Base-by-base conservation (phyloP, 2,797 vertebrate genomes). In the Coreius guichenoti region DNA sequence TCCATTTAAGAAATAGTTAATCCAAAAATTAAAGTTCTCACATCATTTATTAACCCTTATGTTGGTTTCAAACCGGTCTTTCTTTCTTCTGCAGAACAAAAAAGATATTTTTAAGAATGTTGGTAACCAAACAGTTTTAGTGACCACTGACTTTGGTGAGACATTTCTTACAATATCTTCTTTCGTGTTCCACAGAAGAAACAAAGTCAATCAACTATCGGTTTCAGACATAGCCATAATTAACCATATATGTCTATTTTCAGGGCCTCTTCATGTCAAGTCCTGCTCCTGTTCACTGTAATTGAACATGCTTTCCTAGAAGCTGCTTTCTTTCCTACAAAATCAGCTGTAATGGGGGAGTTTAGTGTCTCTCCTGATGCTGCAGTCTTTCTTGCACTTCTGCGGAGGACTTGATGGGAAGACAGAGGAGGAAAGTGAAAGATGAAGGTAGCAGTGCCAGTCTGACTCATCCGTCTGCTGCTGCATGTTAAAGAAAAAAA, bases 401-500 rank as follows among this genome's bases (percentile, higher is more conserved):
- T 84, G 83, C 67, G 45, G 36, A 84, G 58, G 68, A 54, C 58
- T 86, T 86, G 47, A 80, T 51, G 80, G 73, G 33, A 63, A 82
- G 56, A 76, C 36, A 31, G 31, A 45, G 87, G 49, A 84, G 31
- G 47, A 68, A 75, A 86, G 78, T 80, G 73, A 75, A 39, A 83
- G 73, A 83, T 79, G 72, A 86, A 76, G 82, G 54, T 80, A 79
- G 70, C 73, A n/a, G 67, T 80, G 82, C 67, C 90, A 88, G 91
- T 92, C 94, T 95, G 94, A 95, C 92, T 95, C 94, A 94, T 95
- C 87, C 88, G 91, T 93, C 92, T 91, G 92, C 92, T 93, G 91
- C 93, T 93, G 94, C 92, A 94, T 89, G 92, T 21, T 91, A 93
- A 77, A 79, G 88, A 87, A 91, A 93, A 92, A 88, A 92, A 92